Conservation (phyloP, 2,888 invertebrate species). For the Catocala fraxini region DNA sequence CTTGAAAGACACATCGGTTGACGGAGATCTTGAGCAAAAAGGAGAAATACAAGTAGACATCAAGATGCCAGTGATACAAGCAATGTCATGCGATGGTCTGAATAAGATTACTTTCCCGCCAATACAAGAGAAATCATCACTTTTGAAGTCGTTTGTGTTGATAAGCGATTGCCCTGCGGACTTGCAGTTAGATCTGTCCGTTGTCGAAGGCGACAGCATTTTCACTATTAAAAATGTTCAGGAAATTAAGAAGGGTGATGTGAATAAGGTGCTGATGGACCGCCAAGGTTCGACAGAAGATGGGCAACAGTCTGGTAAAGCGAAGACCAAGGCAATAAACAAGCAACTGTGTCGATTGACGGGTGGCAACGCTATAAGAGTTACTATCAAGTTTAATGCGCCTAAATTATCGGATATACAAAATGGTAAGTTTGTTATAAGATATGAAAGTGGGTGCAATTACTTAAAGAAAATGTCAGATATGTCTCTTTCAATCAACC, state of each 20-base stretch:
- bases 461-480: no score
- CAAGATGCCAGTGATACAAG: constrained; percentile 75
- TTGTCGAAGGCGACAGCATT: constrained; percentile 67
- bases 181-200: constrained; percentile 69
- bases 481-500: no score
- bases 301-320: constrained; percentile 48
- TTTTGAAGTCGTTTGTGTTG: constrained; percentile 71
- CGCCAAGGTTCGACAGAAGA: constrained; percentile 62
- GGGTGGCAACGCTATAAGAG: constrained; percentile 74
- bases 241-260: constrained; percentile 75
- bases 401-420: constrained; percentile 68
- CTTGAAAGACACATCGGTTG: constrained; percentile 73
- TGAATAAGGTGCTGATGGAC: constrained; percentile 73
- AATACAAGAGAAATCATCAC: constrained; percentile 62
- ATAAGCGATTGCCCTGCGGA: constrained; percentile 77
- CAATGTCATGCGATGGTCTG: constrained; percentile 74
- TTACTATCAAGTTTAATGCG: constrained; percentile 70
- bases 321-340: constrained; percentile 63
- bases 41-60: constrained; percentile 66
- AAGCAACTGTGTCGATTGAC: constrained; percentile 76
- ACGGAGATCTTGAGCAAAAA: constrained; percentile 66
- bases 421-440: constrained; percentile 56
- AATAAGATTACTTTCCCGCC: constrained; percentile 72
- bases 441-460: no score
- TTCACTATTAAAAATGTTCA: constrained; percentile 75